Conservation (phyloP, 1,140 invertebrate species). For the Formica exsecta region DNA sequence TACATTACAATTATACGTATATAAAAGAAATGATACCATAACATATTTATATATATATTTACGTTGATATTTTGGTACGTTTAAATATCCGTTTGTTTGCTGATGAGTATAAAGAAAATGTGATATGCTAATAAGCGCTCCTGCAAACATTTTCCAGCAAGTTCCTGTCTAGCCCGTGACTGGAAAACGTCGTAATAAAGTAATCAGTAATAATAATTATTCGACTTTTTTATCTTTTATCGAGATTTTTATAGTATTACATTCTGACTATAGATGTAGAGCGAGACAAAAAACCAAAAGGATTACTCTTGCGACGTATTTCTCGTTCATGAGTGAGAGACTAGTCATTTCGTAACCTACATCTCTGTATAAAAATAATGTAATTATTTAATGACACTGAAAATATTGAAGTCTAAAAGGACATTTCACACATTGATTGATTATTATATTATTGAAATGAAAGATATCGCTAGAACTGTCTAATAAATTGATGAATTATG, state of each 20-base stretch:
- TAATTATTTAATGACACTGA: background rate
- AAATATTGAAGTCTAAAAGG: background rate
- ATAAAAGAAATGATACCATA: constrained; percentile 14
- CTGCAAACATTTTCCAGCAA: constrained; percentile 5
- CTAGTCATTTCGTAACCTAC: constrained; percentile 44
- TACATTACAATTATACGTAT: background rate
- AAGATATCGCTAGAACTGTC: background rate
- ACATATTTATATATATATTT: background rate
- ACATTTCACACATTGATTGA: background rate
- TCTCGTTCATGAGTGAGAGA: constrained; percentile 42
- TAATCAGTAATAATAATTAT: background rate
- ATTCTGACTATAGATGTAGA: background rate
- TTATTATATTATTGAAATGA: constrained; percentile 6
- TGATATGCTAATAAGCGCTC: background rate
- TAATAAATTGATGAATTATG: constrained; percentile 23
- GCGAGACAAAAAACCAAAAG: background rate
- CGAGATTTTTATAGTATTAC: constrained; percentile 6
- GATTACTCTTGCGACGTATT: constrained; percentile 15
- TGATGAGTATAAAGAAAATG: background rate
- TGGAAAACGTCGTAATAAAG: background rate
- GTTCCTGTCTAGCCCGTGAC: constrained; percentile 30
- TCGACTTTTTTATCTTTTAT: background rate
- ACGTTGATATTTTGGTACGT: background rate
- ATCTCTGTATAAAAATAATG: background rate
- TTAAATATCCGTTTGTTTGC: background rate